Evolutionary conservation across 2,797 vertebrate genomes (phyloP).

Genomic region (Cryptoblepharus egeriae): DNA sequence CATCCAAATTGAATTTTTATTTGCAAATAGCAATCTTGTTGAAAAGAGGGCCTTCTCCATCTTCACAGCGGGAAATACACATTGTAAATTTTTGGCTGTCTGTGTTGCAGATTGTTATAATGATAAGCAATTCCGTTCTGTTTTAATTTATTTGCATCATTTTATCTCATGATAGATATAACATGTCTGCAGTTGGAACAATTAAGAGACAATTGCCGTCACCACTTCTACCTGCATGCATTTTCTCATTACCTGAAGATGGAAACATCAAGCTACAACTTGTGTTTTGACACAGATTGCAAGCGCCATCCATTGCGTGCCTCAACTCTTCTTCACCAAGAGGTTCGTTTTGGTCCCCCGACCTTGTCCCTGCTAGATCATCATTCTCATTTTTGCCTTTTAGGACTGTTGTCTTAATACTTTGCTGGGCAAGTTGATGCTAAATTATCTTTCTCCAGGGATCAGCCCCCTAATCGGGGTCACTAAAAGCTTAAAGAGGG

Average conservation of each 20-base stretch:
- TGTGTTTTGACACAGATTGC: background rate
- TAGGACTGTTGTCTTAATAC: too few relatives aligned
- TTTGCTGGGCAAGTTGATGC: too few relatives aligned
- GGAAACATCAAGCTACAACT: background rate
- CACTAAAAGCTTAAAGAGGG: too few relatives aligned
- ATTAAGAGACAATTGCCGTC: background rate
- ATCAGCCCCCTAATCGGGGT: too few relatives aligned
- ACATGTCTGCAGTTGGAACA: background rate
- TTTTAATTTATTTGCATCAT: conserved; percentile 8
- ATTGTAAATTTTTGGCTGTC: background rate
- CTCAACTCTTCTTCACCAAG: too few relatives aligned
- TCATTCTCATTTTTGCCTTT: too few relatives aligned
- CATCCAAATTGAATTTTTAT: background rate
- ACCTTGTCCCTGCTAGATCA: too few relatives aligned
- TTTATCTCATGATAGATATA: background rate
- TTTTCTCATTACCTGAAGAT: background rate
- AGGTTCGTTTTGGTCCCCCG: too few relatives aligned
- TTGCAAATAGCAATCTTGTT: background rate
- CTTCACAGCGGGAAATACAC: background rate
- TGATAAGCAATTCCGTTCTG: background rate
- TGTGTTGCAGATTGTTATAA: background rate
- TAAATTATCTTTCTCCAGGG: too few relatives aligned
- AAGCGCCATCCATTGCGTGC: too few relatives aligned
- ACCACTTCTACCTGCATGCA: background rate
- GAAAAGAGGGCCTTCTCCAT: background rate